These are phyloP conservation scores for Sceloporus tristichus DNA, from an alignment of 2,113 vertebrate genomes.

Conservation along the genomic window DNA sequence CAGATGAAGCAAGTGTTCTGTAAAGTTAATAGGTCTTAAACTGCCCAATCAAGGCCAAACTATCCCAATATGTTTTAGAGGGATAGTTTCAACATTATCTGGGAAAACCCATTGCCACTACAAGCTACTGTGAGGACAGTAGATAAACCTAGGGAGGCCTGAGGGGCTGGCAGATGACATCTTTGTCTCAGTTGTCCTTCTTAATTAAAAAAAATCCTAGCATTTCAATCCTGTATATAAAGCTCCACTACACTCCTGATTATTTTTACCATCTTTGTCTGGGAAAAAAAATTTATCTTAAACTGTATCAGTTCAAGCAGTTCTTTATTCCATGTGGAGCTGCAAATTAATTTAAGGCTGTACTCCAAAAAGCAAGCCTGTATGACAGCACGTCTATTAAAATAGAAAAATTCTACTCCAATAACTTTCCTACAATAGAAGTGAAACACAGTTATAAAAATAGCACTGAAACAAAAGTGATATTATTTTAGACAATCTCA, in stretches of 20 bases:
- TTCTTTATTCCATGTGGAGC: constrained; percentile 66
- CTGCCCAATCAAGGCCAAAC: not conserved
- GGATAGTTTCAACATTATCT: no score
- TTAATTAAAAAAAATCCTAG: not conserved
- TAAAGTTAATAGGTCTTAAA: no score
- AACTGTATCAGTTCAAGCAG: constrained; percentile 66
- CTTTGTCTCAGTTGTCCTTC: not conserved
- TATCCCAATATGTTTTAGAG: not conserved
- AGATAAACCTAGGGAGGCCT: not conserved
- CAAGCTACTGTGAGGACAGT: not conserved
- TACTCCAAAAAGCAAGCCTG: constrained; percentile 64
- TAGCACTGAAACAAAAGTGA: constrained; percentile 71
- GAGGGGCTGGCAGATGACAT: not conserved
- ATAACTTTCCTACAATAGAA: constrained; percentile 15
- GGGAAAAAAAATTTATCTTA: constrained; percentile 49
- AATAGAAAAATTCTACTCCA: constrained; percentile 64
- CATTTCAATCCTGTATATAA: not conserved
- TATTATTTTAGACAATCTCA: constrained; percentile 67
- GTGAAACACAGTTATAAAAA: constrained; percentile 67
- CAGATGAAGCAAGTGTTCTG: no score
- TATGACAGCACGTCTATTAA: constrained; percentile 70
- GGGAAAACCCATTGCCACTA: not conserved
- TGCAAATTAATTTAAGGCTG: constrained; percentile 69
- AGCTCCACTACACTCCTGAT: not conserved
- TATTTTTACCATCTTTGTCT: constrained; percentile 37